phyloP scores from a whole-genome alignment of 2,797 vertebrate species.

The Liparis tanakae region DNA sequence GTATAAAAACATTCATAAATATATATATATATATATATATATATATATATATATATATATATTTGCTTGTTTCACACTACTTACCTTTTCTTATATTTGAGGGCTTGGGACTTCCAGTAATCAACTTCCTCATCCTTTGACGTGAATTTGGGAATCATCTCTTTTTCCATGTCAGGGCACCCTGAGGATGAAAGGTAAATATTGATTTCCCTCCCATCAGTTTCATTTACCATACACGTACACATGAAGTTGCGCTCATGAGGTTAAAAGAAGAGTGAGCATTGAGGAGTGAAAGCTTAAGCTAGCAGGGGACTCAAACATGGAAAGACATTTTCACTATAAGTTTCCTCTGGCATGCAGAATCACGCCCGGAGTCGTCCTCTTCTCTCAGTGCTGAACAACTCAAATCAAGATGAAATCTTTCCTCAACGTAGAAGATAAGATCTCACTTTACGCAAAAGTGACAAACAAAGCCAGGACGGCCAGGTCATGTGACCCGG shows the following conservation, averaged over 20 bases:
- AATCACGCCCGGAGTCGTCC: constrained; percentile 26
- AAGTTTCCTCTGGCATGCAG: constrained; percentile 31
- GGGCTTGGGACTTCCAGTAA: constrained; percentile 95
- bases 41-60: no score
- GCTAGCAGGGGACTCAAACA: not conserved
- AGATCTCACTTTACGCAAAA: not conserved
- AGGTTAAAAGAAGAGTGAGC: not conserved
- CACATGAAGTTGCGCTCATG: not conserved
- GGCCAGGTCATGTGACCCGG: not conserved
- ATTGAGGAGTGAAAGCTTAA: not conserved
- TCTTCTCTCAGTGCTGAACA: constrained; percentile 38
- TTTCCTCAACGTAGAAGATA: constrained; percentile 25
- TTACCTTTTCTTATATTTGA: constrained; percentile 96
- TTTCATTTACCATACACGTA: not conserved
- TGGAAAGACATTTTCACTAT: not conserved
- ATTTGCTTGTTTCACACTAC: not conserved
- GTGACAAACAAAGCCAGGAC: not conserved
- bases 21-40: no score
- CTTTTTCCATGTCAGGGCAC: constrained; percentile 93
- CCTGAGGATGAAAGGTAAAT: constrained; percentile 58
- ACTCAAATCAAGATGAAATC: constrained; percentile 22
- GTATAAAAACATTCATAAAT: no score
- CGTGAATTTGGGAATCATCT: constrained; percentile 95
- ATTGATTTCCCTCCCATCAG: not conserved
- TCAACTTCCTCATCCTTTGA: constrained; percentile 95